Percentiles rank a stretch among this genome's conserved stretches.
phyloP scores from a whole-genome alignment of 2,888 invertebrate species.

The Thecophora atra region DNA sequence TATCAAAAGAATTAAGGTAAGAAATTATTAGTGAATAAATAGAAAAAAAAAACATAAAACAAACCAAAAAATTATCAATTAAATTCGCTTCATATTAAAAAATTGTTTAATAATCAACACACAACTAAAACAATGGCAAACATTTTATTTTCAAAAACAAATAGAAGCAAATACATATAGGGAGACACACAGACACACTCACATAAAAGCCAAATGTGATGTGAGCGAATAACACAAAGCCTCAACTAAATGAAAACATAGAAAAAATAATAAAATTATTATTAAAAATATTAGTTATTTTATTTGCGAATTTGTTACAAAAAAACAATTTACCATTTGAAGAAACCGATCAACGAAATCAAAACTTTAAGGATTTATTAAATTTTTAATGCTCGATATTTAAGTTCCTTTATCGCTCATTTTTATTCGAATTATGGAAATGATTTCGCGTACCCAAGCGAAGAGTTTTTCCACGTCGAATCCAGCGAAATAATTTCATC shows the following conservation, averaged over 20 bases:
- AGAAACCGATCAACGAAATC: too few relatives aligned
- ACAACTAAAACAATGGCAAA: background rate
- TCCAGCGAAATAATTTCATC: too few relatives aligned
- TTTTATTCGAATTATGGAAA: too few relatives aligned
- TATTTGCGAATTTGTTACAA: too few relatives aligned
- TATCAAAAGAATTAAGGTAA: slow-evolving; percentile 46
- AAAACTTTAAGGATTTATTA: too few relatives aligned
- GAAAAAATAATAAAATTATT: slow-evolving; percentile 13
- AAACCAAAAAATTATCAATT: slow-evolving; percentile 43
- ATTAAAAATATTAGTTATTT: slow-evolving; percentile 4
- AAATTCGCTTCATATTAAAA: slow-evolving; percentile 41
- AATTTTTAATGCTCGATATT: too few relatives aligned
- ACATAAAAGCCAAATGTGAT: background rate
- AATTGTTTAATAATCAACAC: slow-evolving; percentile 11
- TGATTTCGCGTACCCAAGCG: too few relatives aligned
- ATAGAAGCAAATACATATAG: background rate
- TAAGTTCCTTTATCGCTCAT: too few relatives aligned
- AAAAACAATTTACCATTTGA: too few relatives aligned
- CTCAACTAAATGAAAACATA: background rate
- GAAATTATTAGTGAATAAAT: slow-evolving; percentile 44
- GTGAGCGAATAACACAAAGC: background rate
- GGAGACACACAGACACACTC: background rate
- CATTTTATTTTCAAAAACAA: background rate
- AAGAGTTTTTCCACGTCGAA: too few relatives aligned
- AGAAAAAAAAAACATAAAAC: slow-evolving; percentile 48